phyloP scores from a whole-genome alignment of 2,888 invertebrate species.

The Lamellibrachia satsuma region DNA sequence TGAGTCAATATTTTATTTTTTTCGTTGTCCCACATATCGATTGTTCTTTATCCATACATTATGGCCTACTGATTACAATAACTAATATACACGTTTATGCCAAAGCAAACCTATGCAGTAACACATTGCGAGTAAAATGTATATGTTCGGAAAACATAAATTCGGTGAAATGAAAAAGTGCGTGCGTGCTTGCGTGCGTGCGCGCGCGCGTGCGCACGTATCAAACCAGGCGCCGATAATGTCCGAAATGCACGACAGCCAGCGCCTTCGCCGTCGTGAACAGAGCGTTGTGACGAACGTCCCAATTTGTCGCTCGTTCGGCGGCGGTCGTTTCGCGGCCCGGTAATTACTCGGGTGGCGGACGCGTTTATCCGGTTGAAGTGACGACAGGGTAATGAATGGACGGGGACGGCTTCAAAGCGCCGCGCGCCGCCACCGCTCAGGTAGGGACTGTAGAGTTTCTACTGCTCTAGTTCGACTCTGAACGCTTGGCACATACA shows the following conservation, averaged over 20 bases:
- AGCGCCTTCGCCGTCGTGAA: background rate
- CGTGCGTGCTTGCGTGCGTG: background rate
- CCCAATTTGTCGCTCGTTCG: background rate
- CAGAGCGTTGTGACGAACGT: background rate
- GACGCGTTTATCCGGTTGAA: background rate
- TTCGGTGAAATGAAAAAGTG: background rate
- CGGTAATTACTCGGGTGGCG: slow-evolving; percentile 3
- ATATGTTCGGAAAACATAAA: too few species aligned
- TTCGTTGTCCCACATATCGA: too few species aligned
- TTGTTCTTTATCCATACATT: too few species aligned
- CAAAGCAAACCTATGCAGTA: too few species aligned
- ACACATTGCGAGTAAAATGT: too few species aligned
- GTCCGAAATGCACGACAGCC: background rate
- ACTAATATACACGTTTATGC: too few species aligned
- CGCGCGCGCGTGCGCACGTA: background rate
- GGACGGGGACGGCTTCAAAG: background rate
- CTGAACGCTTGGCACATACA: background rate
- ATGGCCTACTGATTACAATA: too few species aligned
- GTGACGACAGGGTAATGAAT: slow-evolving; percentile 13
- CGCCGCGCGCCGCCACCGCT: background rate
- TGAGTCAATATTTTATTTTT: too few species aligned
- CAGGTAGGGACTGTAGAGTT: background rate
- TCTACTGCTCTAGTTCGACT: background rate
- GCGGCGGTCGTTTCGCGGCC: background rate
- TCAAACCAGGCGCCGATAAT: background rate